A percentile compares a stretch with the other conserved stretches of the same genome.
These are phyloP conservation scores for Aethes cnicana DNA, from an alignment of 2,888 invertebrate species.

Conservation along the genomic window DNA sequence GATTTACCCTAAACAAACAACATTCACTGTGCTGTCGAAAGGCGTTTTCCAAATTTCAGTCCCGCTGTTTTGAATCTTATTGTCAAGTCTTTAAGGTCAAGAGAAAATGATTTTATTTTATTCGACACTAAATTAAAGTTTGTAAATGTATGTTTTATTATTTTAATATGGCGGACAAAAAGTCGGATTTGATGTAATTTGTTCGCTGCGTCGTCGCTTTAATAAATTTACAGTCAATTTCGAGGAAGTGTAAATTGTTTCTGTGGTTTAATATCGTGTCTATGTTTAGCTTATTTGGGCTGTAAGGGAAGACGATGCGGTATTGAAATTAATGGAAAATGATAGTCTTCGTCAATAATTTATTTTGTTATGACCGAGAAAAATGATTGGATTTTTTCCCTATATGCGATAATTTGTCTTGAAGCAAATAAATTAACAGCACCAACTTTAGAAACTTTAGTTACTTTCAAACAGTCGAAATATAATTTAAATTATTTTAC, in stretches of 20 bases:
- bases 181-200: conserved; percentile 64
- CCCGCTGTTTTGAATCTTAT: conserved; percentile 37
- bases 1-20: conserved; percentile 48
- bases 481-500: no score
- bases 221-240: conserved; percentile 69
- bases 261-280: conserved; percentile 29
- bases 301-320: conserved; percentile 8
- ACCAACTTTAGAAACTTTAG: no score
- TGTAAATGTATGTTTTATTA: conserved; percentile 51
- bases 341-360: background rate
- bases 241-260: conserved; percentile 47
- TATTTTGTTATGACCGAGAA: no score
- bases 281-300: conserved; percentile 12
- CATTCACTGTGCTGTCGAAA: background rate
- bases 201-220: conserved; percentile 52
- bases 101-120: background rate
- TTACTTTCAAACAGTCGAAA: no score
- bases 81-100: conserved; percentile 6
- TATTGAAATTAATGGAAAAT: conserved; percentile 7
- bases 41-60: background rate
- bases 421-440: no score
- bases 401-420: no score
- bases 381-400: no score
- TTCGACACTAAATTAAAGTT: conserved; percentile 29
- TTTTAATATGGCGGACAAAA: conserved; percentile 68